Evolutionary conservation across 2,888 invertebrate genomes (phyloP).

Genomic region (Branchellion lobata): DNA sequence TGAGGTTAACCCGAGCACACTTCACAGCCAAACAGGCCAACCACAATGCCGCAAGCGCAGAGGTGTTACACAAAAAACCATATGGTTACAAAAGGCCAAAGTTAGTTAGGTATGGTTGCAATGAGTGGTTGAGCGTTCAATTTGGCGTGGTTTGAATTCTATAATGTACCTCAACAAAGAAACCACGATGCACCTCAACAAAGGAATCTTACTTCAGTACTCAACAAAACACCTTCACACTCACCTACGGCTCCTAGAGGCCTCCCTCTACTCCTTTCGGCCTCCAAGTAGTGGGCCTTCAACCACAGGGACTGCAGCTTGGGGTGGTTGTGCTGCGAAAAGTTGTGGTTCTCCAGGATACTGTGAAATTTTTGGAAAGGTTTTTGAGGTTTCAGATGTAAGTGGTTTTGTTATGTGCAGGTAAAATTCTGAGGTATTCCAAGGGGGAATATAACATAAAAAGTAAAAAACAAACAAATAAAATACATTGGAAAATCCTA

Average conservation of each 20-base stretch:
- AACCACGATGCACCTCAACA: too few relatives aligned
- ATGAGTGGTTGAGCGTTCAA: too few relatives aligned
- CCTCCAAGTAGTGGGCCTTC: constrained; percentile 97
- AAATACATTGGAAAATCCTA: background rate
- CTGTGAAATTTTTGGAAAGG: constrained; percentile 63
- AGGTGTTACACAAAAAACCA: too few relatives aligned
- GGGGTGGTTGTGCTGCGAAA: constrained; percentile 76
- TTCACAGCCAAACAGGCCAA: too few relatives aligned
- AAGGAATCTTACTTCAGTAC: too few relatives aligned
- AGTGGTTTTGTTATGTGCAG: background rate
- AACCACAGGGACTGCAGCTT: constrained; percentile 92
- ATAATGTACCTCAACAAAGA: too few relatives aligned
- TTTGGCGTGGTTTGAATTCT: too few relatives aligned
- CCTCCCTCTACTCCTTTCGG: constrained; percentile 86
- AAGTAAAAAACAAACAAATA: background rate
- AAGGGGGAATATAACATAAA: background rate
- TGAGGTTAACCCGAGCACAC: too few relatives aligned
- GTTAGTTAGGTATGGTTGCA: too few relatives aligned
- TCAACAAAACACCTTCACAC: too few relatives aligned
- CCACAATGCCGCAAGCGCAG: too few relatives aligned
- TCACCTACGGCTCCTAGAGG: constrained; percentile 77
- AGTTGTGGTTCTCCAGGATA: constrained; percentile 88
- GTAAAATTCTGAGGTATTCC: background rate
- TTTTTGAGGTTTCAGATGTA: background rate
- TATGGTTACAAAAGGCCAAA: too few relatives aligned